Evolutionary conservation across 2,113 vertebrate species (phyloP), one percentile per base, ranked within the genome.

Genomic region (Carollia perspicillata): DNA sequence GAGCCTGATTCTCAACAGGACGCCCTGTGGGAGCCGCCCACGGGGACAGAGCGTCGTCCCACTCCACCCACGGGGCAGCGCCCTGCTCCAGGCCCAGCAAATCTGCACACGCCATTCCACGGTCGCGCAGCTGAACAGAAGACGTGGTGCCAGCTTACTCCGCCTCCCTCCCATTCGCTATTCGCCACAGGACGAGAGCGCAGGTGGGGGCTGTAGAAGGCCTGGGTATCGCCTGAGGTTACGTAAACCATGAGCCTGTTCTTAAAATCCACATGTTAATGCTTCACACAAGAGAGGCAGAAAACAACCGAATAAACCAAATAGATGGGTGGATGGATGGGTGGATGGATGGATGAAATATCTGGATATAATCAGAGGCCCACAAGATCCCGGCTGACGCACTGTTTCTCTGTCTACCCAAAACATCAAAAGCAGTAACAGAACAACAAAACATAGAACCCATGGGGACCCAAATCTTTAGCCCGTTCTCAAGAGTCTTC

Each of bases 1-100:
- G 30, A 66, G 28, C 3, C 4, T 6, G 35, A 33, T 30, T 49
- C 79, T 30, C 20, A 4, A 30, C 28, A 12, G 72, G 23, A 33
- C 2, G 1, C 17, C 20, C 5, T 1, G 4, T 0, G 12, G 28
- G 55, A 35, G 2, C 1, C 42, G 33, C 1, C 1, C 2, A 1
- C 17, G 17, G 37, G 8, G 2, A 33, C 8, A 3, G 1, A 1
- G 0, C 0, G 1, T 10, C 40, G 5, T 49, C 98, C 8, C 98
- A 98, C 98, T 97, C 98, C 95, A 98, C 98, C 98, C 98, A 99
- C 98, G 93, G 98, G 93, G 98, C 96, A 4, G 98, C 96, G 2
- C 94, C 98, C 86, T 98, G 92, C 96, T 99, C 98, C 81, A 98
- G 71, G 7, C 98, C 97, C 96, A 99, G 58, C 9, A 98, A 90